phyloP scores from a whole-genome alignment of 2,797 vertebrate genomes.

The Chiroxiphia lanceolata region DNA sequence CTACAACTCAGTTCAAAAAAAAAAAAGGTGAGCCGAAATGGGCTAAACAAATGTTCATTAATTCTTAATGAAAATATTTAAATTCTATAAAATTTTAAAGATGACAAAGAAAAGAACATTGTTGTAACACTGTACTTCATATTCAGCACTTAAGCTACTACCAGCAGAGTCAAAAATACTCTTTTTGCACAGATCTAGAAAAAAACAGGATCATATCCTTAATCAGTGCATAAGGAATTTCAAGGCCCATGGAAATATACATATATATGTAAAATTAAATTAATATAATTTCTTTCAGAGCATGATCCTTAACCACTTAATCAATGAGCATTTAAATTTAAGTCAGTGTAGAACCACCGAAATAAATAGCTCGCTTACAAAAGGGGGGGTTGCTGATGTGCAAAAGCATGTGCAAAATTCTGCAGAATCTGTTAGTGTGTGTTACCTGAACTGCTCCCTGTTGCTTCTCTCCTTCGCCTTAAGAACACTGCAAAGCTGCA shows the following conservation, averaged over 20 bases:
- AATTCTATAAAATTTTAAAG: conserved; percentile 14
- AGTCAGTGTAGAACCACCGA: not conserved
- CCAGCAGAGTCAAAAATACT: not conserved
- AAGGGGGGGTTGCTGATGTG: not conserved
- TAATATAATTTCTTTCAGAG: not conserved
- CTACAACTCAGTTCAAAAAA: not conserved
- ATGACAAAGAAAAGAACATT: not conserved
- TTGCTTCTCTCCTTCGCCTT: not conserved
- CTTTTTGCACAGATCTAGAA: not conserved
- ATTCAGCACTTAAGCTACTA: not conserved
- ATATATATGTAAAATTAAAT: not conserved
- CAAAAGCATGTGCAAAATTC: not conserved
- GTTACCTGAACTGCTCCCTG: not conserved
- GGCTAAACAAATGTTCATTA: conserved; percentile 27
- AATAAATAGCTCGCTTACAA: not conserved
- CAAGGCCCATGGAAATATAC: not conserved
- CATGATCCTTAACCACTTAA: not conserved
- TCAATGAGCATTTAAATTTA: not conserved
- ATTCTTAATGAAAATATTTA: conserved; percentile 10
- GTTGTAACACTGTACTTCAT: not conserved
- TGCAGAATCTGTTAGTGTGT: not conserved
- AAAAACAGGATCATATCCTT: not conserved
- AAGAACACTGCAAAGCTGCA: not conserved
- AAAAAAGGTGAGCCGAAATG: not conserved
- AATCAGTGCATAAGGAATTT: not conserved